Evolutionary conservation across 1,140 invertebrate species (phyloP).

Genomic region (Delia radicum): DNA sequence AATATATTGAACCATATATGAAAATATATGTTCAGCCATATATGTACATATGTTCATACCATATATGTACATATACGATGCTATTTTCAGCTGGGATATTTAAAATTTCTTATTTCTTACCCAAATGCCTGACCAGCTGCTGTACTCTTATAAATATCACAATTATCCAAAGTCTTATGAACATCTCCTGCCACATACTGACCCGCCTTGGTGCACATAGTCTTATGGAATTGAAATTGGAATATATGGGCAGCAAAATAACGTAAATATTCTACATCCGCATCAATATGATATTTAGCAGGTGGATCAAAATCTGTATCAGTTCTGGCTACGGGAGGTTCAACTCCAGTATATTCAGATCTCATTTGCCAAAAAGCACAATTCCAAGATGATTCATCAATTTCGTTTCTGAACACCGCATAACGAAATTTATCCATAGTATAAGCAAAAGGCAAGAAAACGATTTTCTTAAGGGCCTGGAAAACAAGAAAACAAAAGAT

Average conservation of each 20-base stretch:
- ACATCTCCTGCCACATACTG: slow-evolving; percentile 58
- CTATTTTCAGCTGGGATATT: no score
- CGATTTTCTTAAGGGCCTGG: slow-evolving; percentile 63
- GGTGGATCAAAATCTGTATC: slow-evolving; percentile 65
- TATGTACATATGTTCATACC: no score
- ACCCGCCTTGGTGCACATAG: slow-evolving; percentile 62
- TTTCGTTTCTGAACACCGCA: slow-evolving; percentile 62
- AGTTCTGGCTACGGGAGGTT: slow-evolving; percentile 58
- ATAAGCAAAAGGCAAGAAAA: slow-evolving; percentile 63
- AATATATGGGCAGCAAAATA: slow-evolving; percentile 65
- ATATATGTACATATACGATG: no score
- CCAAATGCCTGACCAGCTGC: slow-evolving; percentile 54
- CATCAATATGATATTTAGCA: slow-evolving; percentile 65
- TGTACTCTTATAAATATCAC: slow-evolving; percentile 62
- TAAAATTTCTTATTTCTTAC: not conserved
- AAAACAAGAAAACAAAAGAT: slow-evolving; percentile 55
- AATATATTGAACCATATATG: no score
- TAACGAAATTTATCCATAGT: slow-evolving; percentile 61
- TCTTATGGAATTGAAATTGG: slow-evolving; percentile 67
- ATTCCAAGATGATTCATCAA: slow-evolving; percentile 59
- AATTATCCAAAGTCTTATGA: slow-evolving; percentile 59
- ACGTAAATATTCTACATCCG: slow-evolving; percentile 60
- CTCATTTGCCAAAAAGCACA: slow-evolving; percentile 63
- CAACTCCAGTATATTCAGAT: slow-evolving; percentile 61
- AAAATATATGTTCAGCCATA: no score